Base-by-base conservation (phyloP, 2,888 invertebrate species). In the Nowickia ferox region DNA sequence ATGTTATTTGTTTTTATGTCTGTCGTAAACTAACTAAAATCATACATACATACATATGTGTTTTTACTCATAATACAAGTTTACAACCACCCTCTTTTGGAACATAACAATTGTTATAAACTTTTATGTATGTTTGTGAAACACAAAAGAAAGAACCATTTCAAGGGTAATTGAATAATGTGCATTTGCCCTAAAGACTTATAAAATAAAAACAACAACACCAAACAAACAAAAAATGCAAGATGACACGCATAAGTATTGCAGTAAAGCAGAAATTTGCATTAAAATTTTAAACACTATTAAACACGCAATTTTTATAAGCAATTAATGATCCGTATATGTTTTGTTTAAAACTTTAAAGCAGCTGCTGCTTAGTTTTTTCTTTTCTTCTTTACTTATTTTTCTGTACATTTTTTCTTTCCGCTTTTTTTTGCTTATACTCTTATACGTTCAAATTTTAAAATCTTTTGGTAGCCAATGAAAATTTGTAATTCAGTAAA, bases 131-230 rank as follows among this genome's bases (percentile, higher is more conserved):
- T 42, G 13, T 15, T 51, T 10, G 40, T 19, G 22, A 9, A 44
- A 57, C 30, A 66, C 59, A 71, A 71, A 53, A 40, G 63, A 71
- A 53, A 40, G 63, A 46, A 71, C 57, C 46, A 46, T 63, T 78
- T 78, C 78, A 78, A 78, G 78, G 78, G 78, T 78, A 78, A 76
- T 72, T 72, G 72, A 61, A 61, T 61, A 61, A 61, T 61, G 61
- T 61, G 42, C 61, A 61, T 40, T 22, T 68, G 77, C 51, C 77
- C 68, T 61, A 78, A 78, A 69, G 77, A 69, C 57, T 22, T 13
- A 30, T 30, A 30, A 30, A 30, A 30, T 6, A 30, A 30, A 5
- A 6, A 30, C 30, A 30, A 30, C 30, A 30, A 30, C 22, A 2
- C 1, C 42, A 15, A 10, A 5, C 13, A 51, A 1, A 59, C 51